These are phyloP conservation scores for Artibeus jamaicensis DNA, from an alignment of 2,797 vertebrate species.

Conservation along the genomic window DNA sequence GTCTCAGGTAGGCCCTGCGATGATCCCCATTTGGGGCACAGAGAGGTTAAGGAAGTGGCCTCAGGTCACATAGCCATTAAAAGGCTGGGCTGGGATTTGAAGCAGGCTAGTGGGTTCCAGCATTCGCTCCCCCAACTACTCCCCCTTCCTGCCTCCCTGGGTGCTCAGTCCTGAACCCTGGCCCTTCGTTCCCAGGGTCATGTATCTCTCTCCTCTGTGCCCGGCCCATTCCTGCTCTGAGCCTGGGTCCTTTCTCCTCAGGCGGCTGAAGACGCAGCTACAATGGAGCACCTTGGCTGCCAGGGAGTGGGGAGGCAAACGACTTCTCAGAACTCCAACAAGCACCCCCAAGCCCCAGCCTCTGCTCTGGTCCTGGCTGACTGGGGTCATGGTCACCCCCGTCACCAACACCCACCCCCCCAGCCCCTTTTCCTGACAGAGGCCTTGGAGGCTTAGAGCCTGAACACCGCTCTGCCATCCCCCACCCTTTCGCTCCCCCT, in stretches of 20 bases:
- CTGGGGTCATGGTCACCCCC: neutral
- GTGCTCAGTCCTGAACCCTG: neutral
- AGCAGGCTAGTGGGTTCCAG: neutral
- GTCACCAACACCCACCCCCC: too few relatives aligned
- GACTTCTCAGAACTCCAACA: slow-evolving; percentile 62
- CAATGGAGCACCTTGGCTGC: neutral
- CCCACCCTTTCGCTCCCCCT: too few relatives aligned
- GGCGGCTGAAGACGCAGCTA: neutral
- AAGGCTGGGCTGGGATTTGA: neutral
- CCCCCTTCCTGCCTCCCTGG: neutral
- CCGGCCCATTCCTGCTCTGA: neutral
- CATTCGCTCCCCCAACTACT: fast-evolving
- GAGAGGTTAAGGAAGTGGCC: neutral
- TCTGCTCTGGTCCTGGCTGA: neutral
- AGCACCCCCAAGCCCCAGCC: neutral
- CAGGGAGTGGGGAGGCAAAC: neutral
- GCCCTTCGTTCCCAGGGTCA: neutral
- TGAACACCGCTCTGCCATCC: neutral
- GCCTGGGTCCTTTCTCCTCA: neutral
- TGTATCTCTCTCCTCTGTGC: fast-evolving
- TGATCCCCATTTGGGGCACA: neutral
- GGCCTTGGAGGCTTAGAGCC: neutral
- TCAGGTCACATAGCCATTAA: neutral
- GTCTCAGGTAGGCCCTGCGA: neutral
- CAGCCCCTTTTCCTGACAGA: neutral